Percentiles rank a stretch among this genome's conserved stretches.
phyloP scores from a whole-genome alignment of 2,888 invertebrate species.

The Rhopalosiphum nymphaeae region DNA sequence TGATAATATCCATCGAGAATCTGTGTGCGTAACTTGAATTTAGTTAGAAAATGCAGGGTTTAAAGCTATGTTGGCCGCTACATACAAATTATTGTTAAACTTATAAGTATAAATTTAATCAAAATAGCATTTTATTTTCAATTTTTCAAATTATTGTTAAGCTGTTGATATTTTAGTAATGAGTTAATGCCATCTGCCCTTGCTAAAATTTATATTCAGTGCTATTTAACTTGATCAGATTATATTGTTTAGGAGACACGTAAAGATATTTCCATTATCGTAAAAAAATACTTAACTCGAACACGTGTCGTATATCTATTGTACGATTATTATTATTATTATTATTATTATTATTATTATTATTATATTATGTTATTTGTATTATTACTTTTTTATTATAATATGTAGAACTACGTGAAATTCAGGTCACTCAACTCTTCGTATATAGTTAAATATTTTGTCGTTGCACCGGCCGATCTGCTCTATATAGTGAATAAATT shows the following conservation, averaged over 20 bases:
- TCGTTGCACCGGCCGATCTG: background rate
- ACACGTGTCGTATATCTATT: constrained; percentile 9
- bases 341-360: background rate
- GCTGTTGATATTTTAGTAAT: background rate
- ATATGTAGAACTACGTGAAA: background rate
- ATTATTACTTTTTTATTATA: constrained; percentile 31
- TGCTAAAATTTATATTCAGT: background rate
- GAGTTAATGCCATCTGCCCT: background rate
- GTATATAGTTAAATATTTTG: background rate
- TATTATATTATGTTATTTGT: constrained; percentile 14
- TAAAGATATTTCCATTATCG: constrained; percentile 32
- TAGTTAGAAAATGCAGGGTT: background rate
- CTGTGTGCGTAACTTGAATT: background rate
- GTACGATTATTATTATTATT: background rate
- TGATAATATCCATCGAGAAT: background rate
- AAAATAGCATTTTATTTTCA: background rate
- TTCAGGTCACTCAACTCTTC: constrained; percentile 22
- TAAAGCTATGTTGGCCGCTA: background rate
- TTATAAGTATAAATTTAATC: background rate
- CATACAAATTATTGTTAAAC: background rate
- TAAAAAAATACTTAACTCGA: background rate
- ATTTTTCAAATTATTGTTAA: background rate
- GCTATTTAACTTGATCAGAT: background rate
- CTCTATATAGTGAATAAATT: background rate
- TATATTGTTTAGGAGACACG: background rate